Evolutionary conservation across 1,140 invertebrate genomes (phyloP), one percentile per base, ranked within the genome.

Genomic region (Asobara japonica): DNA sequence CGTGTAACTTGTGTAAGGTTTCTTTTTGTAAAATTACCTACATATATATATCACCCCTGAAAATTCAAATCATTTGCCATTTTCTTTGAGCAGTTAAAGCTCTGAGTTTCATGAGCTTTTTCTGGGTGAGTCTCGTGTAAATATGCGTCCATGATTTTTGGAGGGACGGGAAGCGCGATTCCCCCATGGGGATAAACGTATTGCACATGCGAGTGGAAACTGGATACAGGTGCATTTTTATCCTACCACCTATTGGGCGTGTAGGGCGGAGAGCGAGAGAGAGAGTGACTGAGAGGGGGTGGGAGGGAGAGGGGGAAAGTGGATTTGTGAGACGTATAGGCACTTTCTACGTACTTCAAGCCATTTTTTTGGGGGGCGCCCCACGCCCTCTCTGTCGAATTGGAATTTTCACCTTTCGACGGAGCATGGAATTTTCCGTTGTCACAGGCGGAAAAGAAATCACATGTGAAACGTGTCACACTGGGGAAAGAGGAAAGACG

Each of bases 201-300:
- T 38, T 38, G 38, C 72, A 41, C 48, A 36, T 68, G 29, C 25
- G 64, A 41, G 31, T 64, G 72, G 66, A 64, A 48, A 65, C 51
- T 66, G 66, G 67, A 73, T 61, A 68, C 72, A 73, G 72, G 72
- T 73, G 72, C 72, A 69, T 73, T 73, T 69, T 69, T 65, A 41
- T 36, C 66, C 72, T 69, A 18, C 16, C 27, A 38, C 16, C n/a
- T 22, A 22, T 56, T n/a, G 22, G 22, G 56, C 18, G 66, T 51
- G 67, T 10, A 33, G 27, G 30, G n/a, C n/a, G n/a, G n/a, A n/a
- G n/a, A n/a, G n/a, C n/a, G n/a, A n/a, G n/a, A n/a, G n/a, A n/a
- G n/a, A n/a, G n/a, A n/a, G n/a, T n/a, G n/a, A n/a, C n/a, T n/a
- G n/a, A n/a, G n/a, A n/a, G n/a, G n/a, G 56, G 20, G 0, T 48